Base-by-base conservation (phyloP, 2,888 invertebrate species). In the Steinernema hermaphroditum region DNA sequence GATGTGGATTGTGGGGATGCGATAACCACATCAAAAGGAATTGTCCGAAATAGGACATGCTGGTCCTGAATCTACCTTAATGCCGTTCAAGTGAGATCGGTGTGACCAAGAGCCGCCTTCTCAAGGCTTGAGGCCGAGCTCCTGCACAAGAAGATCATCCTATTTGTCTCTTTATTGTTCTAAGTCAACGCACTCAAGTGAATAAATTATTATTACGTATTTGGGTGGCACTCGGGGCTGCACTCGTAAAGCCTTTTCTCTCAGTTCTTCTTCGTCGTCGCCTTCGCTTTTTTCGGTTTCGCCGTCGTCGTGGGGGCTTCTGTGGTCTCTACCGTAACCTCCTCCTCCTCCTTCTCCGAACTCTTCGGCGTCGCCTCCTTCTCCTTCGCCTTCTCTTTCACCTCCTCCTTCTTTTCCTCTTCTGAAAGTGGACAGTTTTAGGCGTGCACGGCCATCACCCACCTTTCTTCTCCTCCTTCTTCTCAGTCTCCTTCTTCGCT, bases 311-410 rank as follows among this genome's bases (percentile, higher is more conserved):
- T 43, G 19, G 72, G 68, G 4, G 62, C 62, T 29, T 62, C 62
- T 22, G 76, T 76, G 0, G 41, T 50, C 37, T 43, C 75, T 16
- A 37, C 27, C 4, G 69, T 22, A 44, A 49, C 32, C n/a, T 75
- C 76, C 29, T 49, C 72, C 29, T 41, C 71, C 0, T 70, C 69
- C 24, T 72, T 72, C 0, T n/a, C n/a, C n/a, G n/a, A 6, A 14
- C 54, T 72, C 49, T 22, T 75, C 68, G n/a, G 24, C 22, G 22
- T 68, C 34, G 14, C 69, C 22, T 62, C 57, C 16, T 29, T 69
- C 54, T 46, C 29, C 14, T 46, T 71, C 34, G 43, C n/a, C 14
- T 32, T 34, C 29, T 74, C 73, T 22, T 34, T 69, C 44, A 24
- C 54, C 74, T 74, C 75, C 43, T 29, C 49, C 19, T 4, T 41